Percentiles rank a stretch among this genome's conserved stretches.
These are phyloP conservation scores for Eupithecia abbreviata DNA, from an alignment of 2,888 invertebrate species.

Conservation along the genomic window DNA sequence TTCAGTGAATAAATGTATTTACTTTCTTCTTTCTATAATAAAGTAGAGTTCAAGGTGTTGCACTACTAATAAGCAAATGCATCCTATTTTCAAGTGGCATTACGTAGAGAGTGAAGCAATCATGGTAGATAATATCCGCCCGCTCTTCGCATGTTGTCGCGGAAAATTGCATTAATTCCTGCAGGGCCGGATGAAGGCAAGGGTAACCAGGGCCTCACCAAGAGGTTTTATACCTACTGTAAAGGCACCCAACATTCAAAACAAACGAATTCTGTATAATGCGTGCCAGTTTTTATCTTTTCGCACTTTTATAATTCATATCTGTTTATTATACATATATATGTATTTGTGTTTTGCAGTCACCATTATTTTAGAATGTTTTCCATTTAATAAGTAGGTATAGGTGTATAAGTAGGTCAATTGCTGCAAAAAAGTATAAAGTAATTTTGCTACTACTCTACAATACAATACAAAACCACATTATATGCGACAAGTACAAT, in stretches of 20 bases:
- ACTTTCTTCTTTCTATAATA: too few species aligned
- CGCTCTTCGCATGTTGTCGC: neutral
- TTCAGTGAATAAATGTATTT: too few species aligned
- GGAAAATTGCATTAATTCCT: neutral
- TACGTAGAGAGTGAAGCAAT: neutral
- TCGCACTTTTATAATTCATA: neutral
- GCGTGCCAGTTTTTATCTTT: neutral
- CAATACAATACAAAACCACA: too few species aligned
- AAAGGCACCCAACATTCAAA: too few species aligned
- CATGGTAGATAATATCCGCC: slow-evolving; percentile 1
- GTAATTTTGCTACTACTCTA: neutral
- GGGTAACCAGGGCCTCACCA: neutral
- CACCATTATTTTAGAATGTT: neutral
- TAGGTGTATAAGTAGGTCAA: too few species aligned
- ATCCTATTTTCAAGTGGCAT: slow-evolving; percentile 1
- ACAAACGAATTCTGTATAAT: neutral
- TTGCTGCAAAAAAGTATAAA: neutral
- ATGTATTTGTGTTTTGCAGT: neutral
- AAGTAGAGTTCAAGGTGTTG: too few species aligned
- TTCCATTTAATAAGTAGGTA: neutral
- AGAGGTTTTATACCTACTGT: neutral
- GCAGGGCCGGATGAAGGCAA: neutral
- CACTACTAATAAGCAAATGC: neutral
- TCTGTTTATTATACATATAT: too few species aligned
- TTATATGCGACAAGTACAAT: too few species aligned